Conservation (phyloP, 2,888 invertebrate species). For the Acleris literana region DNA sequence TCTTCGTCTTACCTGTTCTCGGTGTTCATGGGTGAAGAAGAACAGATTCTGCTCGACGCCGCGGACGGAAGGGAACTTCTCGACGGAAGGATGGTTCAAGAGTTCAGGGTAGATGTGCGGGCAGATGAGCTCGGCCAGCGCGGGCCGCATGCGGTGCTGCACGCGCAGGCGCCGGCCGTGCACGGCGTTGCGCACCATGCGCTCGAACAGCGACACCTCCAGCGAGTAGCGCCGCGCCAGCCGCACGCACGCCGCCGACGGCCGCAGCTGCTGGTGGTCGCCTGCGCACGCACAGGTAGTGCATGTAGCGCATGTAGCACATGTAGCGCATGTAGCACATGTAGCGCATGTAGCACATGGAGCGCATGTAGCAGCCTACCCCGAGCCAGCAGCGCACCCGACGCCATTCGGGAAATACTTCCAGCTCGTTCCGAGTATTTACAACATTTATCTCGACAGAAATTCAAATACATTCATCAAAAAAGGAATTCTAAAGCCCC, state of each 20-base stretch:
- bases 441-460: too few relatives aligned
- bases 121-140: conserved; percentile 78
- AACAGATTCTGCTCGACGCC: conserved; percentile 86
- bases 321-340: too few relatives aligned
- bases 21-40: conserved; percentile 86
- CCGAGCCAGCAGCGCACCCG: too few relatives aligned
- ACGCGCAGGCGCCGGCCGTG: conserved; percentile 84
- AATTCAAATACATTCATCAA: too few relatives aligned
- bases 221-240: conserved; percentile 86
- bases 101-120: conserved; percentile 88
- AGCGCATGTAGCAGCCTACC: too few relatives aligned
- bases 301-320: too few relatives aligned
- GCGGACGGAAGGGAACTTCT: conserved; percentile 79
- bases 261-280: conserved; percentile 92
- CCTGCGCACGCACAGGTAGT: conserved; percentile 59
- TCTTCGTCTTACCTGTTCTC: conserved; percentile 75
- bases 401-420: too few relatives aligned
- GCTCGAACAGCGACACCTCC: conserved; percentile 92
- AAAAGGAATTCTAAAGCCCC: too few relatives aligned
- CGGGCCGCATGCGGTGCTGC: conserved; percentile 92
- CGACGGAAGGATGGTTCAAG: conserved; percentile 85
- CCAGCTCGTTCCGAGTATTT: too few relatives aligned
- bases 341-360: too few relatives aligned
- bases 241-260: conserved; percentile 86
- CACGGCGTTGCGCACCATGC: conserved; percentile 88